Evolutionary conservation across 2,797 vertebrate genomes (phyloP), one percentile per base, ranked within the genome.

Genomic region (Chelonia mydas): DNA sequence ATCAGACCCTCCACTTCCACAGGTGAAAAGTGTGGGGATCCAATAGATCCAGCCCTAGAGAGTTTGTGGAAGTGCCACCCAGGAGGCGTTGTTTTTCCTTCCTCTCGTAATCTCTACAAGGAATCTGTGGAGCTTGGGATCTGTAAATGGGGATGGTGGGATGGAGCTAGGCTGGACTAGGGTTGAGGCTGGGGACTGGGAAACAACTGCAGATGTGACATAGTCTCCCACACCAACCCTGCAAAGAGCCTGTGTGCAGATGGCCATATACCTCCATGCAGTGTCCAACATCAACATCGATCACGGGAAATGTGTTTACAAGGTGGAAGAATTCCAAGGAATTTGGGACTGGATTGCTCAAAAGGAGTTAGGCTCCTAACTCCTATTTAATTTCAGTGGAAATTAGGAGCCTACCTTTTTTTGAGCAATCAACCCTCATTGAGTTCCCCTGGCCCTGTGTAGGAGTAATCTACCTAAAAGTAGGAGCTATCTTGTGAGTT

Each of bases 401-500:
- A 41, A 11, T 41, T 72, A 72, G 19, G 10, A 72, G 10, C n/a
- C 23, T 41, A 37, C 23, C 21, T 41, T 72, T n/a, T 41, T 72
- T 72, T 72, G 37, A 5, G 65, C 37, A 41, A 21, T 72, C 65
- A 72, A 65, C 21, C 65, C 9, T 72, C 21, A 0, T 0, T 1
- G 9, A 6, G 6, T 3, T 4, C 50, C 17, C 28, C 0, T 1
- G 54, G 16, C 7, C 54, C 54, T 8, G 11, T 19, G 5, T 33
- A 57, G 15, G 27, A 7, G 27, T 0, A 0, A 87, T 6, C 5
- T 80, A 33, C 6, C 7, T 2, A 1, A 45, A 53, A 16, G 59
- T 1, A 1, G 11, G 6, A 65, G 17, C 1, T 5, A 23, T 53
- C 11, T 83, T 0, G 0, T 10, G 12, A 3, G 31, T 7, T 17